Percentiles rank a stretch among this genome's conserved stretches.
Conservation (phyloP, 2,888 invertebrate genomes). For the Dynastes tityus region DNA sequence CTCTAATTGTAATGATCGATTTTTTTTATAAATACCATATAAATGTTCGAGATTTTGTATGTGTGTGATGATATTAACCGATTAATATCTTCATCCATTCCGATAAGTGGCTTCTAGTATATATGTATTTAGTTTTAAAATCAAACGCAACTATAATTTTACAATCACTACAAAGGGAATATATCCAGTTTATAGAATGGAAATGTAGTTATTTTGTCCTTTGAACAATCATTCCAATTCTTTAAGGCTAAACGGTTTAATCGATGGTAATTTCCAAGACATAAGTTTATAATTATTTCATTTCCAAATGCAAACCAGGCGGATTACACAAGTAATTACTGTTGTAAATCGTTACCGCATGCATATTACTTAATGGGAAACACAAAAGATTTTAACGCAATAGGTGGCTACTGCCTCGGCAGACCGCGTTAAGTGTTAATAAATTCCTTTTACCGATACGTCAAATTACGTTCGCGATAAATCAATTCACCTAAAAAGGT, state of each 20-base stretch:
- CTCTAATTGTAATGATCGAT: too few species aligned
- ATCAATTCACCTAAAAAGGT: slow-evolving; percentile 37
- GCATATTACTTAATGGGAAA: slow-evolving; percentile 23
- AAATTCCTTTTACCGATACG: slow-evolving; percentile 41
- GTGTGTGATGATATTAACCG: too few species aligned
- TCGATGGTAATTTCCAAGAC: slow-evolving; percentile 15
- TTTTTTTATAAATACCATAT: too few species aligned
- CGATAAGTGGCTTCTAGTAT: too few species aligned
- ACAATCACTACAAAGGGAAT: too few species aligned
- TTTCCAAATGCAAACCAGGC: slow-evolving; percentile 10
- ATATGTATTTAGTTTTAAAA: too few species aligned
- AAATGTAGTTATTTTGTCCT: too few species aligned
- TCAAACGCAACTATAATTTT: too few species aligned
- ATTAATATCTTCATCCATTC: too few species aligned
- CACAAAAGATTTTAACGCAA: slow-evolving; percentile 36
- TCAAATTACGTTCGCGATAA: slow-evolving; percentile 36
- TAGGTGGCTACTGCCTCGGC: slow-evolving; percentile 15
- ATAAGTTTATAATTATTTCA: slow-evolving; percentile 15
- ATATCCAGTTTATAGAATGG: too few species aligned
- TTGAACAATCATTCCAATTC: too few species aligned
- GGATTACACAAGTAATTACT: slow-evolving; percentile 19
- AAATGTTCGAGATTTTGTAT: too few species aligned
- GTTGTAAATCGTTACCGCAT: slow-evolving; percentile 5
- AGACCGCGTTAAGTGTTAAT: slow-evolving; percentile 33
- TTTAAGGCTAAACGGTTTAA: not conserved